Evolutionary conservation across 2,888 invertebrate species (phyloP), one percentile per base, ranked within the genome.

Genomic region (Drosophila pullipes): DNA sequence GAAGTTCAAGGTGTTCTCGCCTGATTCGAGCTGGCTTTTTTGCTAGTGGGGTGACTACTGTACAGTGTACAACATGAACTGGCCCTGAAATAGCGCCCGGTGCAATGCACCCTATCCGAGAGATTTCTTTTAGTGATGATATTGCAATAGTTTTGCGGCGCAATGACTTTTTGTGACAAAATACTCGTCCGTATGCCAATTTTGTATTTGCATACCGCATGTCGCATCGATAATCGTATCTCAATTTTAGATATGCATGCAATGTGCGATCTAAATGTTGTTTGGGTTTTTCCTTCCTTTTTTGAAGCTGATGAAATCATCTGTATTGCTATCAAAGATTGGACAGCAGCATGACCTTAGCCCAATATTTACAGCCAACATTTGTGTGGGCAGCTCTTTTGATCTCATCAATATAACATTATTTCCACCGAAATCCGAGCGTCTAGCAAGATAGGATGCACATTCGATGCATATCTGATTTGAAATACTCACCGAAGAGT

Each of bases 121-220:
- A 58, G 44, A 39, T 39, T 22, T 22, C 5, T 25, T 37, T 10
- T 57, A 44, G 58, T 7, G 7, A 9, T 25, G 28, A 4, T 47
- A 82, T 69, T 89, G 90, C 90, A 89, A 85, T 90, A 85, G 88
- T 90, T 83, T 76, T 73, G 58, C 67, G 69, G 72, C 61, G 78
- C 78, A 78, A 76, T 78, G 78, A 78, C 78, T 81, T 76, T 60
- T 67, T 57, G 22, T 63, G 69, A 60, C 58, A 64, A 68, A 68
- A 77, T 54, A 64, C 64, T 53, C 63, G 67, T 49, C 68, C 65
- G 52, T 50, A 53, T 58, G 55, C 57, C 52, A 41, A 57, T 61
- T 58, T 74, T 50, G 30, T 16, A 82, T 79, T 79, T 85, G 62
- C 79, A 82, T 78, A 53, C 60, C 69, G 59, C 85, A 88, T 87